Evolutionary conservation across 2,888 invertebrate genomes (phyloP), one percentile per base, ranked within the genome.

Genomic region (Teinopalpus imperialis): DNA sequence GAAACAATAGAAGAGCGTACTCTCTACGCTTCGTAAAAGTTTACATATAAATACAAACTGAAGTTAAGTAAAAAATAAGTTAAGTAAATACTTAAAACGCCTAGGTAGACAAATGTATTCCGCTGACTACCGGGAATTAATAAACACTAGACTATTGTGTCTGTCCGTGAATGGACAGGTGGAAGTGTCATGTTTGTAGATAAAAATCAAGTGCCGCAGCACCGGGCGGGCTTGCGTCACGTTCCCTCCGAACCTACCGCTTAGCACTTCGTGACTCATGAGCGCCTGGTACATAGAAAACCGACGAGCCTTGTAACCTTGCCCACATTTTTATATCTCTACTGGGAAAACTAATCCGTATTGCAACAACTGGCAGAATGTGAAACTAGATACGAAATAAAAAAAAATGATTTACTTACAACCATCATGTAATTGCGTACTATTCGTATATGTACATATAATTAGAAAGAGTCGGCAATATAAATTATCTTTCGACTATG

Each of bases 261-360:
- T 27, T n/a, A 12, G 14, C 21, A 14, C n/a, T 24, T 21, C 8
- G 9, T 35, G 21, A 35, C 1, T 34, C 26, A 42, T 43, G 35
- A 3, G 1, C 27, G 14, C 27, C 43, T 35, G 29, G 43, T 43
- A 43, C 43, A 14, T 27, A 27, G 34, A 32, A 31, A 42, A 42
- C 26, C 7, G 12, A 9, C 24, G 10, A 24, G 26, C 32, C 34
- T 26, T 42, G 37, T n/a, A 23, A 35, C 34, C 10, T 31, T 10
- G 9, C 14, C 10, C 26, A 26, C 10, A 7, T 0, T 13, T 8
- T n/a, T n/a, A n/a, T n/a, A n/a, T n/a, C n/a, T 12, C 14, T 21
- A 30, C 40, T 14, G 24, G 31, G 23, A 41, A 31, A 31, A 31
- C 21, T 10, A 9, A 8, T n/a, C 29, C 13, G 7, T 2, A 9